A percentile compares a stretch with the other conserved stretches of the same genome.
Evolutionary conservation across 1,140 invertebrate genomes (phyloP).

Genomic region (Phortica variegata): DNA sequence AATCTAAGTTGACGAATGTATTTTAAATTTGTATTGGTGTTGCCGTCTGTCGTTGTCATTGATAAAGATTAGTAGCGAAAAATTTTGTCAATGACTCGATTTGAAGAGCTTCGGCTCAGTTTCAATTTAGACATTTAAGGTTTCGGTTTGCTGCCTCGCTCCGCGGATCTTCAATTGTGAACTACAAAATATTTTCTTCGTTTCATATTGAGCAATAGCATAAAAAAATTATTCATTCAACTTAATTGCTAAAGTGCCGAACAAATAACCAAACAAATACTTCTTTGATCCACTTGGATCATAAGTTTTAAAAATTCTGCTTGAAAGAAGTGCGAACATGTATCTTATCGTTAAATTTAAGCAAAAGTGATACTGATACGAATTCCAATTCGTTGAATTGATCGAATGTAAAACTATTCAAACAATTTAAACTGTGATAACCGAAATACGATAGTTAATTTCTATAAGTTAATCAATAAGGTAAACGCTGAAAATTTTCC

Average conservation of each 20-base stretch:
- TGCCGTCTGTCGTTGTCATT: constrained; percentile 11
- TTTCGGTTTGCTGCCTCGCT: too few species aligned
- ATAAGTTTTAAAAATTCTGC: constrained; percentile 1
- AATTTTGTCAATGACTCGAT: constrained; percentile 32
- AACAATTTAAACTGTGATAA: constrained; percentile 5
- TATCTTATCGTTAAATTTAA: constrained; percentile 30
- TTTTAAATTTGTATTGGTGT: constrained; percentile 25
- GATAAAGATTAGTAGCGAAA: constrained; percentile 11
- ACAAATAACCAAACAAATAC: too few species aligned
- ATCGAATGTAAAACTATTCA: neutral
- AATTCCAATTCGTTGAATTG: too few species aligned
- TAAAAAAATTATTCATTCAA: too few species aligned
- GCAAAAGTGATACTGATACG: constrained; percentile 27
- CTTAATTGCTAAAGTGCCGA: too few species aligned
- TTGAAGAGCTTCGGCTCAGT: constrained; percentile 25
- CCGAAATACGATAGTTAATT: too few species aligned
- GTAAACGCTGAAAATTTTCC: too few species aligned
- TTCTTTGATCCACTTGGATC: too few species aligned
- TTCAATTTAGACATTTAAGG: constrained; percentile 32
- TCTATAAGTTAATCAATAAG: too few species aligned
- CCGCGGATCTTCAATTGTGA: too few species aligned
- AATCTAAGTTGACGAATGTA: too few species aligned
- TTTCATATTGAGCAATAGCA: too few species aligned
- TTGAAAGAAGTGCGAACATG: constrained; percentile 21
- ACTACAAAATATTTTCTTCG: constrained; percentile 22